Percentiles rank a stretch among this genome's conserved stretches.
phyloP scores from a whole-genome alignment of 2,113 vertebrate genomes.

The Myrmecophaga tridactyla region DNA sequence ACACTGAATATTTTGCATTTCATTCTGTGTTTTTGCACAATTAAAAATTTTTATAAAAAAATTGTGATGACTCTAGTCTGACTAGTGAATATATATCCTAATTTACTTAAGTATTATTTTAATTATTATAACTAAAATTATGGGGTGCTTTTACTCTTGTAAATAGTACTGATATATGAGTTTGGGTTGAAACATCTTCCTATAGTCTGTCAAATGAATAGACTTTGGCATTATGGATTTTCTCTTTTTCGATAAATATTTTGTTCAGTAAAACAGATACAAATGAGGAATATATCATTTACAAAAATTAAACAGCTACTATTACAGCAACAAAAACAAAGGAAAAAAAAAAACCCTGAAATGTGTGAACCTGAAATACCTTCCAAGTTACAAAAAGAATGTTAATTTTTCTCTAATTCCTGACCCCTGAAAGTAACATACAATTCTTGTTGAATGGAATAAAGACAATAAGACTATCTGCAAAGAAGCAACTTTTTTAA shows the following conservation, averaged over 20 bases:
- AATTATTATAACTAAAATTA: background rate
- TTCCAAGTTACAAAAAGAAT: background rate
- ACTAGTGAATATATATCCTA: background rate
- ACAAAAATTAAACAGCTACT: background rate
- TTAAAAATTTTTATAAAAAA: background rate
- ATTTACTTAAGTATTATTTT: background rate
- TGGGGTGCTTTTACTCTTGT: background rate
- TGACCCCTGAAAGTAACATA: fast-evolving
- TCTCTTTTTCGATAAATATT: constrained; percentile 14
- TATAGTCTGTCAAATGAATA: background rate
- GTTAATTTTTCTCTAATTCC: background rate
- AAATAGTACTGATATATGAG: background rate
- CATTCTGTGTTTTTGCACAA: background rate
- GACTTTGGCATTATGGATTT: background rate
- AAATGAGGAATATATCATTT: background rate
- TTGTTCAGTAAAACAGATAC: background rate
- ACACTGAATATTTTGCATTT: background rate
- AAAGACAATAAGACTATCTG: background rate
- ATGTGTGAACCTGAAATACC: background rate
- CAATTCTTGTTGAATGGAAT: background rate
- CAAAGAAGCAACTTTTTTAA: background rate
- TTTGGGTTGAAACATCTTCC: background rate
- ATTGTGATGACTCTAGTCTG: background rate
- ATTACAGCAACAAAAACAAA: background rate
- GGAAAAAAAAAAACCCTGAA: background rate